phyloP scores from a whole-genome alignment of 2,113 vertebrate genomes.

The Calidris pygmaea region DNA sequence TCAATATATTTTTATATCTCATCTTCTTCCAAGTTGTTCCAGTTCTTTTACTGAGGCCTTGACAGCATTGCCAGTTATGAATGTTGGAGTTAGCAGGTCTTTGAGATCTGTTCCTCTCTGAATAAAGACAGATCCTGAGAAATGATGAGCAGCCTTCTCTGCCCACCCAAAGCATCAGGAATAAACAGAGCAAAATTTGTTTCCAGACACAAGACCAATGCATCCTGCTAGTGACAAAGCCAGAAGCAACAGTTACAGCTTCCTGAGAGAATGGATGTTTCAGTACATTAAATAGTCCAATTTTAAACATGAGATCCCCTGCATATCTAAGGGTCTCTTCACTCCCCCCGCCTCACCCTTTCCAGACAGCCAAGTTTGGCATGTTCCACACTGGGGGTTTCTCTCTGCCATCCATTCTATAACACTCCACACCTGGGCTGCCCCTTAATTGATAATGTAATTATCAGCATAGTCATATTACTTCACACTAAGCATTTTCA shows the following conservation, averaged over 20 bases:
- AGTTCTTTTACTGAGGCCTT: background rate
- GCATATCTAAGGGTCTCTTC: background rate
- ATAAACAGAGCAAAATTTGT: background rate
- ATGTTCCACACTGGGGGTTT: conserved; percentile 7
- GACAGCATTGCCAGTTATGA: background rate
- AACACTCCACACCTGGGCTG: conserved; percentile 57
- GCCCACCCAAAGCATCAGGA: background rate
- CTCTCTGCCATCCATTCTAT: conserved; percentile 32
- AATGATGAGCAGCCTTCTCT: background rate
- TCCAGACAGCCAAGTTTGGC: conserved; percentile 21
- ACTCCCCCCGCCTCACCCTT: background rate
- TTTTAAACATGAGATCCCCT: background rate
- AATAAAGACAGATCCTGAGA: background rate
- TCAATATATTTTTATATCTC: background rate
- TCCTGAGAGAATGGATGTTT: background rate
- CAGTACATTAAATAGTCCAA: background rate
- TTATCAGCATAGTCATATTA: conserved; percentile 72
- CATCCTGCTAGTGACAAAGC: background rate
- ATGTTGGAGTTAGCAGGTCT: background rate
- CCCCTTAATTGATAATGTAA: conserved; percentile 70
- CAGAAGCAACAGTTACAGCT: background rate
- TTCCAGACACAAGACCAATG: background rate
- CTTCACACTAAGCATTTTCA: conserved; percentile 73
- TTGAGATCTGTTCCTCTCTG: background rate
- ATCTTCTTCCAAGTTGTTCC: background rate